Evolutionary conservation across 2,113 vertebrate species (phyloP).

Genomic region (Dipodomys ordii): DNA sequence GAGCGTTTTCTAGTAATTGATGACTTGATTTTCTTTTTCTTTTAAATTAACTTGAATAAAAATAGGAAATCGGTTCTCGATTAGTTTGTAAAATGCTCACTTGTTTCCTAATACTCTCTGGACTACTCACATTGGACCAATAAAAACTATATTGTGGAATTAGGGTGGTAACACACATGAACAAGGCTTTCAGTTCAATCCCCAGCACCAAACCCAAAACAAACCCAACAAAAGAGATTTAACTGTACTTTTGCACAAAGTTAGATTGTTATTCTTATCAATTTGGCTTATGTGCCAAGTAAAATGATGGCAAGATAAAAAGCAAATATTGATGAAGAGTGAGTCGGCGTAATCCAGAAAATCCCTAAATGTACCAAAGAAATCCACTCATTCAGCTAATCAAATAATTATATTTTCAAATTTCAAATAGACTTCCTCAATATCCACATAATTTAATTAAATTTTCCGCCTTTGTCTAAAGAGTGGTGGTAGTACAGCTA

Average conservation of each 20-base stretch:
- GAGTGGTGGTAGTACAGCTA: background rate
- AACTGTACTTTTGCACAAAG: background rate
- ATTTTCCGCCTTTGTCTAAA: conserved; percentile 33
- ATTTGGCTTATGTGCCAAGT: background rate
- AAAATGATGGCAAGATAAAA: background rate
- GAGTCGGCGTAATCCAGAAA: conserved; percentile 6
- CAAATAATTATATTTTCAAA: background rate
- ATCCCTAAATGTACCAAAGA: conserved; percentile 4
- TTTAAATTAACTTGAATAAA: background rate
- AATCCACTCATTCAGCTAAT: conserved; percentile 40
- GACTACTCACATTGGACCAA: background rate
- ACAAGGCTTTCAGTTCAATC: background rate
- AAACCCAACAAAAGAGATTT: background rate
- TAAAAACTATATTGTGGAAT: background rate
- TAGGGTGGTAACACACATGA: background rate
- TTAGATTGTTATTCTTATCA: background rate
- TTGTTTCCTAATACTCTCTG: background rate
- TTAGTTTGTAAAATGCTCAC: conserved; percentile 30
- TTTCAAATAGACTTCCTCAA: background rate
- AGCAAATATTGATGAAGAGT: background rate
- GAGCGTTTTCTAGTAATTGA: background rate
- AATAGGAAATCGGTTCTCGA: background rate
- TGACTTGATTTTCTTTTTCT: background rate
- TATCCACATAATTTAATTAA: background rate
- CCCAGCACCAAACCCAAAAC: background rate